Evolutionary conservation across 1,140 invertebrate species (phyloP), one percentile per base, ranked within the genome.

Genomic region (Apocrypta bakeri): DNA sequence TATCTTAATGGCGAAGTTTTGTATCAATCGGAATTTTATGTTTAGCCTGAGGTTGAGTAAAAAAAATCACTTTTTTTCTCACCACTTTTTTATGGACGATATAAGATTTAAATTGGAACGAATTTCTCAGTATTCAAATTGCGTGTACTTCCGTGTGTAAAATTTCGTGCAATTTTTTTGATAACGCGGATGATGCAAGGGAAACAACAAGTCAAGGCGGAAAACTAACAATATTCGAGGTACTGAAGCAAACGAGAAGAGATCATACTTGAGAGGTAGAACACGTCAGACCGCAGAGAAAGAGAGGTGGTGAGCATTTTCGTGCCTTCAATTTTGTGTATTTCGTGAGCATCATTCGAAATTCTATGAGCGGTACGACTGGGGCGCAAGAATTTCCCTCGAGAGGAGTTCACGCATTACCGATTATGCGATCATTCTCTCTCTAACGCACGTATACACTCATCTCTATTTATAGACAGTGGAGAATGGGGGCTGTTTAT

Each of bases 301-400:
- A 17, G 25, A 42, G 40, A 9, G 40, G 40, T 3, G 48, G 4
- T 21, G 17, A 56, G 68, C 12, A 71, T 61, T 75, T 75, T 75
- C 73, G 25, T 61, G 29, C 24, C 48, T 78, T 61, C 76, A 78
- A 78, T 78, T 68, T 68, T 29, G 63, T 29, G 64, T 33, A 78
- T 75, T 73, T 80, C 68, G 27, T 33, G 75, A 25, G 31, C 31
- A n/a, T 64, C 76, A 68, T 78, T 68, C 33, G 29, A 71, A 79
- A 79, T 79, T 79, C 78, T 79, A 79, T 79, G 56, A 68, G 78
- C 78, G 31, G n/a, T 25, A 37, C 24, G 64, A 31, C 21, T 40
- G 68, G 17, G 64, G 33, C 27, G 78, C 17, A 68, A 79, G 72
- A 79, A 79, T 79, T 79, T 79, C 78, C 78, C 78, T 71, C 78